phyloP scores from a whole-genome alignment of 2,797 vertebrate genomes.

The Pitangus sulphuratus region DNA sequence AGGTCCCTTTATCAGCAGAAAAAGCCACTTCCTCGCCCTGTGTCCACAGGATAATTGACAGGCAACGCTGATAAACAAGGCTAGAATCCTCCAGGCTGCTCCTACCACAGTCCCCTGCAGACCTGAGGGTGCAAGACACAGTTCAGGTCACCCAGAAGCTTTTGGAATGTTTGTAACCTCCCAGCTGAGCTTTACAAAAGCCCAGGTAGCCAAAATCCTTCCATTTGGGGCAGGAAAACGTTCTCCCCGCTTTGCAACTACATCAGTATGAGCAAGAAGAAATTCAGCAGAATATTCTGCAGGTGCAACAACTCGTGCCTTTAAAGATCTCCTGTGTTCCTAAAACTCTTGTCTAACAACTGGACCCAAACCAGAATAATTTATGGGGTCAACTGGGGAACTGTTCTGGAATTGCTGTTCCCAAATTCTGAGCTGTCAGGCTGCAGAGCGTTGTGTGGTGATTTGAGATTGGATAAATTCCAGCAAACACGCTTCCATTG shows the following conservation, averaged over 20 bases:
- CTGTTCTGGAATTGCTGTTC: not conserved
- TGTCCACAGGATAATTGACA: not conserved
- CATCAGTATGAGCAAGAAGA: not conserved
- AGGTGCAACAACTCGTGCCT: not conserved
- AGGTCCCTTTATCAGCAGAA: not conserved
- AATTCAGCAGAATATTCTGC: not conserved
- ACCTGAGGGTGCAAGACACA: rapidly evolving
- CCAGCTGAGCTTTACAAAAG: not conserved
- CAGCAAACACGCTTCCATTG: not conserved
- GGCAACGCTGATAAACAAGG: rapidly evolving
- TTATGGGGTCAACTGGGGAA: not conserved
- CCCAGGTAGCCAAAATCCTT: not conserved
- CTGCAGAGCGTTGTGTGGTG: rapidly evolving
- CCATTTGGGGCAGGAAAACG: not conserved
- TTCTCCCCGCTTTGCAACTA: not conserved
- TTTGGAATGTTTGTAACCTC: not conserved
- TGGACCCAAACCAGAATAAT: not conserved
- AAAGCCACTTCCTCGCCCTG: not conserved
- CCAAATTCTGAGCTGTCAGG: not conserved
- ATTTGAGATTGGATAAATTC: not conserved
- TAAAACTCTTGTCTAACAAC: rapidly evolving
- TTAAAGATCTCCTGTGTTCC: no score
- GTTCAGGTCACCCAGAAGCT: not conserved
- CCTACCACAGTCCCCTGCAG: not conserved
- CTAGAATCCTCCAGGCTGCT: not conserved